Evolutionary conservation across 2,797 vertebrate species (phyloP).

Genomic region (Mormyrus hasselquistii): DNA sequence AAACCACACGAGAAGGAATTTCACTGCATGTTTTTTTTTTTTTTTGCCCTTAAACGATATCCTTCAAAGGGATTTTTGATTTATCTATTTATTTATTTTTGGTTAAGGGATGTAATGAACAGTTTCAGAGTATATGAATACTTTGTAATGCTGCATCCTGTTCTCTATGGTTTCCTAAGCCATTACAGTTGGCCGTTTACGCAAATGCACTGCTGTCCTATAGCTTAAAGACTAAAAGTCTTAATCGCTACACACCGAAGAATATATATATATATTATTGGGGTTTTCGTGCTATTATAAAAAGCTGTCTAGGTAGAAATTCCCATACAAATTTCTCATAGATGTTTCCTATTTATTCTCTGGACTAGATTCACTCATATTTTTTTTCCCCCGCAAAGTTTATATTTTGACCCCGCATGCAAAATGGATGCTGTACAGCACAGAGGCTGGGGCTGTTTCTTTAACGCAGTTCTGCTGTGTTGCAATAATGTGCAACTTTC

Average conservation of each 20-base stretch:
- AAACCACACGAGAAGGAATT: not conserved
- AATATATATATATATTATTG: not conserved
- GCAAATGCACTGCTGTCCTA: not conserved
- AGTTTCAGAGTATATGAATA: not conserved
- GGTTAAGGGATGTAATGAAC: not conserved
- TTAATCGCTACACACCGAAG: not conserved
- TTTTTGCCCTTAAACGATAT: not conserved
- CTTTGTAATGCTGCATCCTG: not conserved
- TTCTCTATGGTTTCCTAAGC: not conserved
- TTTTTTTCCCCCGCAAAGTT: conserved; percentile 19
- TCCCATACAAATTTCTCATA: not conserved
- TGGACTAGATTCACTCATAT: not conserved
- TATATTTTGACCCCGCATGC: not conserved
- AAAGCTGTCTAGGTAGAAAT: not conserved
- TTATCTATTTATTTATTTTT: not conserved
- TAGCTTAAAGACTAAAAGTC: not conserved
- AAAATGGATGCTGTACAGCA: not conserved
- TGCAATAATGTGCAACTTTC: conserved; percentile 40
- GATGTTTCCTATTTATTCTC: not conserved
- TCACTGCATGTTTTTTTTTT: not conserved
- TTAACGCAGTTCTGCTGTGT: conserved; percentile 25
- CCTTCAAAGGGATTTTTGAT: not conserved
- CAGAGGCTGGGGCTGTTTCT: conserved; percentile 28
- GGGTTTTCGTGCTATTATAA: not conserved
- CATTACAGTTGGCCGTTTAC: not conserved